Evolutionary conservation across 2,888 invertebrate species (phyloP).

Genomic region (Phlogophora meticulosa): DNA sequence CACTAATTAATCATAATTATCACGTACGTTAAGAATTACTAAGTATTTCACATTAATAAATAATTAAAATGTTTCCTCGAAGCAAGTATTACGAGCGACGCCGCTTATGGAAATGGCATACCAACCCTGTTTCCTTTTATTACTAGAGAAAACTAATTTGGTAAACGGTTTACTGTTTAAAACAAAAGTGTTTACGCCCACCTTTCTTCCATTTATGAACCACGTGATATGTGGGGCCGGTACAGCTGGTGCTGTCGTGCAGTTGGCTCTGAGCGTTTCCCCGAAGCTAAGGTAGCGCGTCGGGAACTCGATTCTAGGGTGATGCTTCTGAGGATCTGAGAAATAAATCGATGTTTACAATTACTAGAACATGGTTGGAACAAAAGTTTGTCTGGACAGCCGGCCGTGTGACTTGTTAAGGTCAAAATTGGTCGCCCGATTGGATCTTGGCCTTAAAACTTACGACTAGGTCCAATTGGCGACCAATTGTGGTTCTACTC

Average conservation of each 20-base stretch:
- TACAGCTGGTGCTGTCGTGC: slow-evolving; percentile 93
- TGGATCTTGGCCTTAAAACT: too few species aligned
- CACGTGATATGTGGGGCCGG: slow-evolving; percentile 95
- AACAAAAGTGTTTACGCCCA: slow-evolving; percentile 69
- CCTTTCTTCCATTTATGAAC: slow-evolving; percentile 94
- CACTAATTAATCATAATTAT: not conserved
- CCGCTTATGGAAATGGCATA: not conserved
- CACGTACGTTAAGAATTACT: not conserved
- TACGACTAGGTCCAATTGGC: too few species aligned
- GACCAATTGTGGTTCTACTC: too few species aligned
- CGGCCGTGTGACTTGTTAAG: too few species aligned
- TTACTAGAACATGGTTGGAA: too few species aligned
- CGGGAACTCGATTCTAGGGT: slow-evolving; percentile 88
- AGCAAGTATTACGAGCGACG: not conserved
- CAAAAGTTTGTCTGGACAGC: too few species aligned
- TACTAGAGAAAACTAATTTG: not conserved
- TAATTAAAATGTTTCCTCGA: not conserved
- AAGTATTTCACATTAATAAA: not conserved
- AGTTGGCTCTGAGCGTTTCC: slow-evolving; percentile 85
- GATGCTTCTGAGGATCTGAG: slow-evolving; percentile 89
- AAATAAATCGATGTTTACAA: not conserved
- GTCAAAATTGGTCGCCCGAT: too few species aligned
- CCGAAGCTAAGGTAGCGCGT: slow-evolving; percentile 84
- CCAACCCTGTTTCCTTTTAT: not conserved
- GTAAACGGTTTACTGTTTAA: not conserved